These are phyloP conservation scores for Spinus olivaceus DNA, from an alignment of 2,797 vertebrate genomes.

Conservation along the genomic window DNA sequence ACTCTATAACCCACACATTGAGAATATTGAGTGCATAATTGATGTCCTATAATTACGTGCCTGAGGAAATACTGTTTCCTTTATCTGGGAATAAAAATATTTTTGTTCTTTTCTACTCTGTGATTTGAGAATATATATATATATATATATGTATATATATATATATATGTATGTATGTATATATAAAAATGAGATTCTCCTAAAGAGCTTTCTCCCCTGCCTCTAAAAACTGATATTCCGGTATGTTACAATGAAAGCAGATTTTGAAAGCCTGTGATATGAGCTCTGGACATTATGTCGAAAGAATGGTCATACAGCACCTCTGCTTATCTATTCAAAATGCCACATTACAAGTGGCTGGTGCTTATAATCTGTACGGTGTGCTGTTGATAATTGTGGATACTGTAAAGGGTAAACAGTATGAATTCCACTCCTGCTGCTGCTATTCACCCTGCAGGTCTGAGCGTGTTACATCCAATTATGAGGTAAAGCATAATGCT, in stretches of 20 bases:
- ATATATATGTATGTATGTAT: neutral
- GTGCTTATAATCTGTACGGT: conserved; percentile 78
- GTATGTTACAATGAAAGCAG: conserved; percentile 44
- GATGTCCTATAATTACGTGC: conserved; percentile 3
- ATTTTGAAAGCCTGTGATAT: conserved; percentile 35
- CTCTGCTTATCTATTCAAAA: conserved; percentile 80
- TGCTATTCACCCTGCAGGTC: conserved; percentile 69
- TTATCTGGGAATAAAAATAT: conserved; percentile 42
- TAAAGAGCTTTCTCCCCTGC: neutral
- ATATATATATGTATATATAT: neutral
- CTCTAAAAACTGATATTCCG: conserved; percentile 11
- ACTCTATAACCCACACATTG: neutral
- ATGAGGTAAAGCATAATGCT: conserved; percentile 77
- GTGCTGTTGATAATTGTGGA: conserved; percentile 81
- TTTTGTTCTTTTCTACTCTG: neutral
- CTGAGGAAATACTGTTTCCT: conserved; percentile 30
- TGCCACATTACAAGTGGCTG: conserved; percentile 77
- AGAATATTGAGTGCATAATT: conserved; percentile 32
- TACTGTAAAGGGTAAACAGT: conserved; percentile 83
- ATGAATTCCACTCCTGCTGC: conserved; percentile 76
- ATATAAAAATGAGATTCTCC: neutral
- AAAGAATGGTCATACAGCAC: conserved; percentile 70
- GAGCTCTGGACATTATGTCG: conserved; percentile 64
- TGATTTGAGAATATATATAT: neutral
- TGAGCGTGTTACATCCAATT: conserved; percentile 79